These are phyloP conservation scores for Antheraea mylitta DNA, from an alignment of 1,140 invertebrate genomes.

Conservation along the genomic window DNA sequence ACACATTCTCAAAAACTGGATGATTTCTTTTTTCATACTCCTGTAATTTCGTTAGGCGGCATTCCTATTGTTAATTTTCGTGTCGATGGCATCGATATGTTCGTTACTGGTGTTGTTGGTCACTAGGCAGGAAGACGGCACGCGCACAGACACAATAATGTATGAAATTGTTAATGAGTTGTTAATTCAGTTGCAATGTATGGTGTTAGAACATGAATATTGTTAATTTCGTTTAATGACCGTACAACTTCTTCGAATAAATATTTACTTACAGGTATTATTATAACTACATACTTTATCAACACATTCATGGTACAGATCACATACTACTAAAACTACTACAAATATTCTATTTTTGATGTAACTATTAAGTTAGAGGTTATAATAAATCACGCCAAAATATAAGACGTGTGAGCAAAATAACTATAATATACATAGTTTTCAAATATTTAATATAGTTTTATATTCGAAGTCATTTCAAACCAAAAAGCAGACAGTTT, in stretches of 20 bases:
- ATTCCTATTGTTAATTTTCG: slow-evolving; percentile 62
- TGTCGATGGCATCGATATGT: slow-evolving; percentile 41
- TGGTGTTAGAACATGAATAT: slow-evolving; percentile 1
- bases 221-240: not conserved
- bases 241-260: not conserved
- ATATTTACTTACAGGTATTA: not conserved
- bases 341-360: not conserved
- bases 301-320: not conserved
- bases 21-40: slow-evolving; percentile 48
- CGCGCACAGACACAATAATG: slow-evolving; percentile 47
- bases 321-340: not conserved
- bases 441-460: slow-evolving; percentile 18
- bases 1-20: slow-evolving; percentile 61
- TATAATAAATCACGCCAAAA: slow-evolving; percentile 57
- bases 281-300: not conserved
- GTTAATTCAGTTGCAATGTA: slow-evolving; percentile 7
- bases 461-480: slow-evolving; percentile 15
- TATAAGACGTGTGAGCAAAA: slow-evolving; percentile 67
- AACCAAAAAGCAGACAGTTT: slow-evolving; percentile 19
- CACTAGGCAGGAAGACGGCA: slow-evolving; percentile 73
- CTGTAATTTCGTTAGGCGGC: slow-evolving; percentile 61
- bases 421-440: slow-evolving; percentile 17
- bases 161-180: slow-evolving; percentile 12
- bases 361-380: not conserved
- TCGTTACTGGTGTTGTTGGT: slow-evolving; percentile 42